A percentile compares a stretch with the other conserved stretches of the same genome.
phyloP scores from a whole-genome alignment of 2,888 invertebrate species.

The Oligia strigilis region DNA sequence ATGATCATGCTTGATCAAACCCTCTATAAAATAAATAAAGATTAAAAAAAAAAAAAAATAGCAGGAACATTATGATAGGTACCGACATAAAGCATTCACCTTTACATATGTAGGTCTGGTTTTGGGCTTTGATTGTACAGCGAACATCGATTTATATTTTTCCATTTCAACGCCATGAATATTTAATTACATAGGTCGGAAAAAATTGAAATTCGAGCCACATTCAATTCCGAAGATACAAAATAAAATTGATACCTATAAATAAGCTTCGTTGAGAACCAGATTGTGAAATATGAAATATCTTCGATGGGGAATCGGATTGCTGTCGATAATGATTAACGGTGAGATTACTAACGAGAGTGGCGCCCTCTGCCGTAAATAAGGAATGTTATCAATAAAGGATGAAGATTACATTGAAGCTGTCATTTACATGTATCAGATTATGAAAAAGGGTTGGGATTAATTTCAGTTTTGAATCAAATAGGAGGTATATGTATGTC shows the following conservation, averaged over 20 bases:
- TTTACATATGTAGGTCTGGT: background rate
- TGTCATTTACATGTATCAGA: constrained; percentile 18
- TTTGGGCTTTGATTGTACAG: constrained; percentile 1
- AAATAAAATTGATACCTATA: constrained; percentile 48
- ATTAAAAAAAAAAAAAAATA: too few relatives aligned
- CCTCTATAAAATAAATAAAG: too few relatives aligned
- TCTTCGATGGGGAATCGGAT: constrained; percentile 50
- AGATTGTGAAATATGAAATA: constrained; percentile 61
- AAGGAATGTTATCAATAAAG: constrained; percentile 40
- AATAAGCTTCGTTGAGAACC: constrained; percentile 56
- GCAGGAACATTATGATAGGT: background rate
- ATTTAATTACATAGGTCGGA: constrained; percentile 29
- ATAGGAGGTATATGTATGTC: background rate
- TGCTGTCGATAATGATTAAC: constrained; percentile 63
- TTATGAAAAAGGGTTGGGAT: background rate
- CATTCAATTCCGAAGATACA: constrained; percentile 30
- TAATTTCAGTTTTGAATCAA: background rate
- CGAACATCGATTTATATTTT: constrained; percentile 22
- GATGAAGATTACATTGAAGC: constrained; percentile 26
- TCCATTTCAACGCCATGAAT: constrained; percentile 11
- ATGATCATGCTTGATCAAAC: too few relatives aligned
- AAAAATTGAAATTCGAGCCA: constrained; percentile 25
- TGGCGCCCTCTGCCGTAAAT: constrained; percentile 46
- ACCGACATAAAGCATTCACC: background rate
- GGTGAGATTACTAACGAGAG: constrained; percentile 61